Evolutionary conservation across 2,888 invertebrate genomes (phyloP), one percentile per base, ranked within the genome.

Genomic region (Invenusta paracnida): DNA sequence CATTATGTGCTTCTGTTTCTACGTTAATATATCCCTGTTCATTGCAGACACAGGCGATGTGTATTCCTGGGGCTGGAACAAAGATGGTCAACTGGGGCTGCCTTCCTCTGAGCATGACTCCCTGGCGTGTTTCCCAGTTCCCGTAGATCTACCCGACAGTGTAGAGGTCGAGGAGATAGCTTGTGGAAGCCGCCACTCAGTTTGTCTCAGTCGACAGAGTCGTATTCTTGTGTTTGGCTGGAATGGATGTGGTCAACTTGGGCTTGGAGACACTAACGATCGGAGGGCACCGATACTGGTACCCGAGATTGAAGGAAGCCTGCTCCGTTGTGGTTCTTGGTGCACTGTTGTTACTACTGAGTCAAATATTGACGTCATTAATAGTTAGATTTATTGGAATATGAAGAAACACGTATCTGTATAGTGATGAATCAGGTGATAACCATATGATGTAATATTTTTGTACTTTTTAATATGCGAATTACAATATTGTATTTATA

Each of bases 11-110:
- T n/a, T n/a, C n/a, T n/a, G n/a, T n/a, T n/a, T n/a, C n/a, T n/a
- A n/a, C n/a, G n/a, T n/a, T n/a, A n/a, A n/a, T n/a, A n/a, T n/a
- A n/a, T n/a, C n/a, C n/a, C n/a, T n/a, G n/a, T n/a, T n/a, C n/a
- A 5, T 86, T 88, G 0, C 87, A 90, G 90, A 88, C 30, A 87
- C 85, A 87, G 96, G 96, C 17, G 96, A 96, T 90, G 89, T 96
- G 0, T 97, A 96, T 90, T 93, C 93, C 0, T 97, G 97, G 96
- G 97, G 97, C 2, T 96, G 95, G 94, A 97, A 97, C 92, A 94
- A 94, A 87, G 94, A 93, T 89, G 96, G 96, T 0, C 96, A 97
- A 91, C 92, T 97, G 23, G 96, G 96, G 2, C 91, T 95, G 2
- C 27, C 82, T 5, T 5, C 5, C 2, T 82, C 29, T n/a, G 17